phyloP scores from a whole-genome alignment of 53 echinoderm and acorn worm species.

The Actinopyga echinites region DNA sequence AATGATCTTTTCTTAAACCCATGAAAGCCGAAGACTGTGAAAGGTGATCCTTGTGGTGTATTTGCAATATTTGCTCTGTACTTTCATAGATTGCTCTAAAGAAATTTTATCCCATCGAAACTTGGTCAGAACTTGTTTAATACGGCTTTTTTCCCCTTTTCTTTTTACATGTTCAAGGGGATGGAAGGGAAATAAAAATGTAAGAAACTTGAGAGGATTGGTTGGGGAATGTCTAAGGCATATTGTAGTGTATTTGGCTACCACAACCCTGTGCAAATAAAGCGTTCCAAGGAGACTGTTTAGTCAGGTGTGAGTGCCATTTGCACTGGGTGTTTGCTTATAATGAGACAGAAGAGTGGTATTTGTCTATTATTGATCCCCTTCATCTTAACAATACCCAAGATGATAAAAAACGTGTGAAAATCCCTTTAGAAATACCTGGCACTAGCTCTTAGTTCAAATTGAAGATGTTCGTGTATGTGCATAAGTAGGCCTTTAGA shows the following conservation, averaged over 20 bases:
- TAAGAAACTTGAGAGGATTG: background rate
- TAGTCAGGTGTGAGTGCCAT: conserved; percentile 42
- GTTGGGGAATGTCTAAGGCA: conserved; percentile 3
- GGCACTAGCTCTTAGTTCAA: conserved; percentile 36
- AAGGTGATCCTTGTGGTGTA: too few species aligned
- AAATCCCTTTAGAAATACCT: conserved; percentile 41
- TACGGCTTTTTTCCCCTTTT: too few species aligned
- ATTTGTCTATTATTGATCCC: conserved; percentile 41
- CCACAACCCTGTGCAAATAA: conserved; percentile 15
- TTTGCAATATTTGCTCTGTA: too few species aligned
- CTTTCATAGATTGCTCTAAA: background rate
- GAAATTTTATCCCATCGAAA: background rate
- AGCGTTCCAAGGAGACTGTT: conserved; percentile 9
- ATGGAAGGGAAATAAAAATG: too few species aligned
- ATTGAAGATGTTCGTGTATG: conserved; percentile 40
- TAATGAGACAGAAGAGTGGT: conserved; percentile 31
- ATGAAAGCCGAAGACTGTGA: too few species aligned
- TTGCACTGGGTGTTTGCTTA: conserved; percentile 37
- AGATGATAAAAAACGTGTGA: conserved; percentile 45
- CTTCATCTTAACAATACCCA: conserved; percentile 31
- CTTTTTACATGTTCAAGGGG: too few species aligned
- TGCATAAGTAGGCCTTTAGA: conserved; percentile 6
- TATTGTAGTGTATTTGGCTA: conserved; percentile 1
- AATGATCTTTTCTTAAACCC: too few species aligned
- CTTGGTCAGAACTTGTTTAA: background rate